Base-by-base conservation (phyloP, 2,113 vertebrate genomes). In the Phoxinus phoxinus region DNA sequence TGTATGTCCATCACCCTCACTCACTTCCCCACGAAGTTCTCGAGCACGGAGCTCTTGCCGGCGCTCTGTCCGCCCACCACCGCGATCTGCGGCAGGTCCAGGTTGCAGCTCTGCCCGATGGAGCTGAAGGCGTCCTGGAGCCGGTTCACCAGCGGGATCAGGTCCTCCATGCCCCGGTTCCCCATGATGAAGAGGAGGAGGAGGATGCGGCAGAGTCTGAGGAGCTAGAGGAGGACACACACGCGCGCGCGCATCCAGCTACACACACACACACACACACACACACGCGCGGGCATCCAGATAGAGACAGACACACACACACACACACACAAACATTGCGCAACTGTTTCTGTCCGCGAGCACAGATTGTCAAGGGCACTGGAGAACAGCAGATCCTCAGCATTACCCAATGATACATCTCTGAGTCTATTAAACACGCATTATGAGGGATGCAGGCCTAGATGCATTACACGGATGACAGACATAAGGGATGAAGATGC, bases 61-160 rank as follows among this genome's bases (percentile, higher is more conserved):
- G 96, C 96, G 89, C 96, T 97, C 95, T 97, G 96, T 3, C 96
- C 96, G 72, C 96, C 96, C 87, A 97, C 96, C 92, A 97, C 96
- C 0, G 96, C 96, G 87, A 97, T 97, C 92, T 97, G 96, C 76
- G 96, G 96, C 92, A 97, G 93, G 93, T 97, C 96, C 82, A 97
- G 94, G 90, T 97, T 94, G 92, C 96, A 98, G 92, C 90, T 95
- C 93, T 97, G 97, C 10, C 96, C 96, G 86, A 98, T 94, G 86
- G 95, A 94, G 88, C 96, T 96, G 95, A 98, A 98, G 73, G 97
- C 97, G 84, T 98, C 97, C 95, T 98, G 97, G 90, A 98, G 95
- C 86, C 91, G 95, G 95, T 98, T 97, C 89, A 97, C 97, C 92
- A 98, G 92, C 44, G 96, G 97, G 93, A 97, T 97, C 84, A 98